Evolutionary conservation across 2,888 invertebrate species (phyloP).

Genomic region (Oscheius sp.): DNA sequence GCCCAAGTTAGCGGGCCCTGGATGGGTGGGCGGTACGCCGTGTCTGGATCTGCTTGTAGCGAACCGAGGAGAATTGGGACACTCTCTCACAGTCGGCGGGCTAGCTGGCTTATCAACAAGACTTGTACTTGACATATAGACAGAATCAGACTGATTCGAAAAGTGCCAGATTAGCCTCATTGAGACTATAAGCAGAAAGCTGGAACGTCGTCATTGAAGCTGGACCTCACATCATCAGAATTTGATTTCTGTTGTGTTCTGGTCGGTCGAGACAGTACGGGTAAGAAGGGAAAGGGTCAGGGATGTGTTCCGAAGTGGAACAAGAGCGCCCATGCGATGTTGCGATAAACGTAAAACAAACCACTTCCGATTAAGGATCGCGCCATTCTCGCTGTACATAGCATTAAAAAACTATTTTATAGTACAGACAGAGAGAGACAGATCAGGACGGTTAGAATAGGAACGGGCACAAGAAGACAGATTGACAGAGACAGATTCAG

Average conservation of each 20-base stretch:
- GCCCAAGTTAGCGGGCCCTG: constrained; percentile 12
- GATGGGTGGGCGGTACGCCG: neutral
- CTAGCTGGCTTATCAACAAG: too few species aligned
- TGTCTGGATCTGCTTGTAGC: neutral
- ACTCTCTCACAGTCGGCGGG: neutral
- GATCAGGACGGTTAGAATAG: too few species aligned
- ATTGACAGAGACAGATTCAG: too few species aligned
- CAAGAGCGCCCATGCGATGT: neutral
- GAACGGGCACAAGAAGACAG: too few species aligned
- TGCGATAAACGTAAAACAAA: constrained; percentile 3
- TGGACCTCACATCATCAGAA: too few species aligned
- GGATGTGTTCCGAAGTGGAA: neutral
- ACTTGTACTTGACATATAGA: neutral
- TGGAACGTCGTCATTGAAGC: too few species aligned
- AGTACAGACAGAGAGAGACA: too few species aligned
- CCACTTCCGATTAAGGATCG: neutral
- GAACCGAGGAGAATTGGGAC: constrained; percentile 24
- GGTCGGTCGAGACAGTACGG: neutral
- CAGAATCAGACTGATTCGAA: neutral
- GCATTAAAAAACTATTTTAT: too few species aligned
- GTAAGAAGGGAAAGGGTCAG: constrained; percentile 1
- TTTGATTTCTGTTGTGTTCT: neutral
- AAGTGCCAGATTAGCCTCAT: too few species aligned
- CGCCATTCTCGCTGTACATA: neutral
- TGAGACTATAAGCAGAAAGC: too few species aligned